Evolutionary conservation across 1,140 invertebrate genomes (phyloP).

Genomic region (Chionoecetes opilio): DNA sequence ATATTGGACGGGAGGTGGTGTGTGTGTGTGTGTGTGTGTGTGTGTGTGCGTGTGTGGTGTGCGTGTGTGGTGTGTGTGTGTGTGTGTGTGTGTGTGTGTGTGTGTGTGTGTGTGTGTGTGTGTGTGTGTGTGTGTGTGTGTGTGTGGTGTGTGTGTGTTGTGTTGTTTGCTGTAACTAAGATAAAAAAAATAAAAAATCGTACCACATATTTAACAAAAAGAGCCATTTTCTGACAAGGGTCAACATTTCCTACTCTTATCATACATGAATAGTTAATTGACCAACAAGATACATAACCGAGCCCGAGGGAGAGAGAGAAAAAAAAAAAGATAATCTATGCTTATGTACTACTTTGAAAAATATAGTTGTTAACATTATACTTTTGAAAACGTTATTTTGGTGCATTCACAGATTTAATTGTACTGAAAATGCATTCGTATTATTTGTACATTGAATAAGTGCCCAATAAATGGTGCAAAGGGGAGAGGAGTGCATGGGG

Average conservation of each 20-base stretch:
- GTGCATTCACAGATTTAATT: neutral
- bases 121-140: slow-evolving; percentile 58
- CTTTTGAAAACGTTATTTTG: neutral
- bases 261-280: neutral
- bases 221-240: neutral
- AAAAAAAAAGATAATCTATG: neutral
- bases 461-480: neutral
- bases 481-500: neutral
- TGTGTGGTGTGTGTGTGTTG: slow-evolving; percentile 31
- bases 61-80: slow-evolving; percentile 33
- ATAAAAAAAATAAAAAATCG: neutral
- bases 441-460: neutral
- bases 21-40: neutral
- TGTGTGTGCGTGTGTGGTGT: slow-evolving; percentile 22
- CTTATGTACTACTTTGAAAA: neutral
- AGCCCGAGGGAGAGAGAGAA: neutral
- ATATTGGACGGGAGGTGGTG: too few relatives aligned
- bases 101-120: slow-evolving; percentile 63
- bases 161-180: too few relatives aligned
- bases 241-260: neutral
- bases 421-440: neutral
- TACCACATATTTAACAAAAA: neutral
- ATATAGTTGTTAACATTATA: neutral
- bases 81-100: slow-evolving; percentile 50
- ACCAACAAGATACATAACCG: neutral